Conservation (phyloP, 1,140 invertebrate species). For the Harlomillsia oculata region DNA sequence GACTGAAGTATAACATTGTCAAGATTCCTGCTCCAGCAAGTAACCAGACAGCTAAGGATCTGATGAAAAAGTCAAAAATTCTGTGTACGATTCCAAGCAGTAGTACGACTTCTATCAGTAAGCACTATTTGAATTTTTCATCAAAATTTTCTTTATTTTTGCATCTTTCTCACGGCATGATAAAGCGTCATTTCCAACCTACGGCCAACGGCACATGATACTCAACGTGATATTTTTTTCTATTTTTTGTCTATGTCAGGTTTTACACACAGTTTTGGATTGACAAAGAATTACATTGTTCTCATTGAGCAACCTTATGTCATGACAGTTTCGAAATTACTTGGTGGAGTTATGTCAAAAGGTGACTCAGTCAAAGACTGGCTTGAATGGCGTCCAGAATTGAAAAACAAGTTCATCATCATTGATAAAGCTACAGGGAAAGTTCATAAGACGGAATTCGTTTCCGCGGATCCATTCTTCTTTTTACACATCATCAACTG, state of each 20-base stretch:
- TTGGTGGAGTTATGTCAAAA: slow-evolving; percentile 9
- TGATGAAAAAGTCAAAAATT: slow-evolving; percentile 24
- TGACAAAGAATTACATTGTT: slow-evolving; percentile 47
- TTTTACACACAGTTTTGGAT: slow-evolving; percentile 46
- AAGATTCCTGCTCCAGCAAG: slow-evolving; percentile 33
- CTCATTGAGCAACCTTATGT: slow-evolving; percentile 44
- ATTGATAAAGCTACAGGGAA: slow-evolving; percentile 44
- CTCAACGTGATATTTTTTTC: not conserved
- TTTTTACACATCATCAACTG: slow-evolving; percentile 48
- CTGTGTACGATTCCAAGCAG: slow-evolving; percentile 18
- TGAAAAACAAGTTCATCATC: slow-evolving; percentile 41
- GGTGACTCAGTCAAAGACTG: slow-evolving; percentile 17
- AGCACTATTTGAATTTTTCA: not conserved
- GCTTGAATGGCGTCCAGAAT: slow-evolving; percentile 41
- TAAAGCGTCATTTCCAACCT: not conserved
- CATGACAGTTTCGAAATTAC: slow-evolving; percentile 15
- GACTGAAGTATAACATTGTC: slow-evolving; percentile 37
- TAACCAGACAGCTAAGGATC: slow-evolving; percentile 11
- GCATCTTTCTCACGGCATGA: not conserved
- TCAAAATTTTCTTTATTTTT: not conserved
- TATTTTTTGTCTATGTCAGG: not conserved
- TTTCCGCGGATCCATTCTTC: slow-evolving; percentile 43
- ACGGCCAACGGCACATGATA: not conserved
- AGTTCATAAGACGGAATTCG: slow-evolving; percentile 39
- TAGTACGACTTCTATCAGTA: slow-evolving; percentile 8